These are phyloP conservation scores for Seriola dumerili DNA, from an alignment of 2,113 vertebrate species.

Conservation along the genomic window DNA sequence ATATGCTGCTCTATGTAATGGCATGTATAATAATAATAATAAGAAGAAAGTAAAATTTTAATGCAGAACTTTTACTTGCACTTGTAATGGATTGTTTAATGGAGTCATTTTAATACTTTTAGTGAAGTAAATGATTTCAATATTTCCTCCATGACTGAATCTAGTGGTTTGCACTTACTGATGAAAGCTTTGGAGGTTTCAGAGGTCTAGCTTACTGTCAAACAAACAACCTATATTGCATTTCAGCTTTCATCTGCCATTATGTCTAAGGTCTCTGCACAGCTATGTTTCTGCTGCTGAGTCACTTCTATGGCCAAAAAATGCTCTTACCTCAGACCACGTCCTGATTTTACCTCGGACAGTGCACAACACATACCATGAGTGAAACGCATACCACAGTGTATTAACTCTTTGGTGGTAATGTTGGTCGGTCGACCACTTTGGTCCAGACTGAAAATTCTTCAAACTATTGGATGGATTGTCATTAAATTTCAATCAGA, in stretches of 20 bases:
- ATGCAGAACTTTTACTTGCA: no score
- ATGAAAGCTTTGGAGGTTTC: background rate
- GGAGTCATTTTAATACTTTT: no score
- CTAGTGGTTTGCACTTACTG: background rate
- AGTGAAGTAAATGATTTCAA: background rate
- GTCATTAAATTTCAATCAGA: no score
- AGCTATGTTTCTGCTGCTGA: slow-evolving; percentile 6
- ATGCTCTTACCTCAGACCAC: slow-evolving; percentile 4
- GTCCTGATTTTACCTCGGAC: background rate
- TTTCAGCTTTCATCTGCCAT: slow-evolving; percentile 18
- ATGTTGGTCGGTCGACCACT: no score
- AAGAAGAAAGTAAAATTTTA: no score
- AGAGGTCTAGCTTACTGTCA: background rate
- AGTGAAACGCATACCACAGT: background rate
- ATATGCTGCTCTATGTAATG: background rate
- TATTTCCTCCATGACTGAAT: background rate
- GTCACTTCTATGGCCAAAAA: background rate
- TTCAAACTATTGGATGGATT: background rate
- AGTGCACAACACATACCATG: background rate
- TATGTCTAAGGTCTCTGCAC: slow-evolving; percentile 11
- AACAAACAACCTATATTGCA: background rate
- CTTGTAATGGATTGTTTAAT: no score
- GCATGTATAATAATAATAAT: no score
- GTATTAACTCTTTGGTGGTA: background rate
- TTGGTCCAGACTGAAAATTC: no score